phyloP scores from a whole-genome alignment of 2,888 invertebrate genomes.

The Pherbina coryleti region DNA sequence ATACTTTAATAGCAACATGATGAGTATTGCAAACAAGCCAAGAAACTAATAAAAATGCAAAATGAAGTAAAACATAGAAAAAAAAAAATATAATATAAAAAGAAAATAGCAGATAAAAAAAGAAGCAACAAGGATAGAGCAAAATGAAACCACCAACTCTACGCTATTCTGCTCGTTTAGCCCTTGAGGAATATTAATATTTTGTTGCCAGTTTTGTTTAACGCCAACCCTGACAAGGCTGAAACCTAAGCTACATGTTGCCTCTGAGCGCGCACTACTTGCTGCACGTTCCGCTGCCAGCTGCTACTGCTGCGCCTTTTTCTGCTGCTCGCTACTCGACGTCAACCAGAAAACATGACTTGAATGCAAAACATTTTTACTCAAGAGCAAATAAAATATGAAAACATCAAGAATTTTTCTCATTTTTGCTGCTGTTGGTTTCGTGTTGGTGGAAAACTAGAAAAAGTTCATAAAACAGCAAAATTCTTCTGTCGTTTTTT shows the following conservation, averaged over 20 bases:
- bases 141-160: not conserved
- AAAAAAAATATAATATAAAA: not conserved
- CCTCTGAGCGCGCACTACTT: not conserved
- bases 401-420: not conserved
- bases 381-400: not conserved
- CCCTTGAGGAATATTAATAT: constrained; percentile 22
- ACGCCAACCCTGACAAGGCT: not conserved
- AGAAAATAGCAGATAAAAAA: not conserved
- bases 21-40: not conserved
- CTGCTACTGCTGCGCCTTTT: not conserved
- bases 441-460: no score
- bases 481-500: not conserved
- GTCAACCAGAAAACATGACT: constrained; percentile 22
- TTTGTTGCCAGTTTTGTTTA: constrained; percentile 11
- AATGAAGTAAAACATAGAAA: not conserved
- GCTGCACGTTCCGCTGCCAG: not conserved
- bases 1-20: not conserved
- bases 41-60: not conserved
- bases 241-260: not conserved
- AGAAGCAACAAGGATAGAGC: not conserved
- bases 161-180: not conserved
- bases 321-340: not conserved
- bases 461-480: not conserved
- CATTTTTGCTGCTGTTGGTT: not conserved
- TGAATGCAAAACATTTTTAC: not conserved